Conservation (phyloP, 2,113 vertebrate species). For the Natator depressus region DNA sequence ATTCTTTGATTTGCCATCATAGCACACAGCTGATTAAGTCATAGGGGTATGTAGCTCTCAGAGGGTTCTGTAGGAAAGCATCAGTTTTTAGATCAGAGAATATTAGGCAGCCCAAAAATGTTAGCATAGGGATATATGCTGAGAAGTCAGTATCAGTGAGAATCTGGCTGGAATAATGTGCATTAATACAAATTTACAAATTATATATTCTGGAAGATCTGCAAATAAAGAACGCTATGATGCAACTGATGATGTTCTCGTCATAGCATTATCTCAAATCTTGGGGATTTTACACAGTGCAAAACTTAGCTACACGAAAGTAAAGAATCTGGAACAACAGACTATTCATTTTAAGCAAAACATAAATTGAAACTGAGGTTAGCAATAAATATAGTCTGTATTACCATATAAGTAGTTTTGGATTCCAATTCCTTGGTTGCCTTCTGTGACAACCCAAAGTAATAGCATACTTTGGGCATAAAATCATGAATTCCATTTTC, state of each 20-base stretch:
- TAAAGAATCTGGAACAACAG: neutral
- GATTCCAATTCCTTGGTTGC: neutral
- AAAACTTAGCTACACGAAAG: neutral
- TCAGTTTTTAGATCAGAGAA: neutral
- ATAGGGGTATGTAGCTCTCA: neutral
- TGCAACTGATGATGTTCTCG: neutral
- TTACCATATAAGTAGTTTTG: neutral
- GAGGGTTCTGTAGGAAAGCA: neutral
- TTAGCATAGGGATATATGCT: neutral
- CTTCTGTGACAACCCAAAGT: neutral
- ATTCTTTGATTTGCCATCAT: neutral
- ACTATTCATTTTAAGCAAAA: neutral
- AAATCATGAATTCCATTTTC: neutral
- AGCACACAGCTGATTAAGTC: neutral
- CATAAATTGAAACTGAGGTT: neutral
- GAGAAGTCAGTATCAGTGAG: neutral
- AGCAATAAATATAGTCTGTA: neutral
- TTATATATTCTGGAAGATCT: neutral
- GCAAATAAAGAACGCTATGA: neutral
- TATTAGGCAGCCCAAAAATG: fast-evolving
- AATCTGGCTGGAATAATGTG: fast-evolving
- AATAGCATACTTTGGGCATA: neutral
- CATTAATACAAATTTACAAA: neutral
- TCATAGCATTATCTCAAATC: neutral
- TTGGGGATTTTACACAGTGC: neutral